Base-by-base conservation (phyloP, 2,113 vertebrate species). In the Siniperca knerii region DNA sequence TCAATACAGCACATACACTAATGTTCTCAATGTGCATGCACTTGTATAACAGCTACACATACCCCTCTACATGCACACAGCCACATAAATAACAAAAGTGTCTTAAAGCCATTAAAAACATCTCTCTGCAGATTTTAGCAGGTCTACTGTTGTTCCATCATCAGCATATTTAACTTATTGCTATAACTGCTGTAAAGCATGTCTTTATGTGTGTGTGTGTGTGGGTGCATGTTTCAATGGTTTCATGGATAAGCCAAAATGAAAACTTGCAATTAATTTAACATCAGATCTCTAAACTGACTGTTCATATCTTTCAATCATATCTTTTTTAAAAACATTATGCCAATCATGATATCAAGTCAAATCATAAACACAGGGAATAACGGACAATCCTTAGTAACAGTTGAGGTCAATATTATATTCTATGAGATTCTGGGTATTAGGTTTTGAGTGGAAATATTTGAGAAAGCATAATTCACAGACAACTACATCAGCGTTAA, bases 71-170 rank as follows among this genome's bases (percentile, higher is more conserved):
- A 69, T 82, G 46, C 18, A 52, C 11, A 9, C 4, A 16, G 13
- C 48, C 67, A 48, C 52, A 67, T 74, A 6, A 68, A 42, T 65
- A 8, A 58, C 6, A 20, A 21, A 70, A 57, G 33, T 46, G 25
- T 69, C 20, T 69, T 37, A 18, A 60, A 60, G 2, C 21, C 12
- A n/a, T 50, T 58, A 15, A 58, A 57, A 60, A 46, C 5, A 18
- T 35, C 13, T 60, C 40, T 71, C 13, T 61, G 23, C 77, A 55
- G 20, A 75, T 85, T 44, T 74, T 12, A 46, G 77, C 46, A 48
- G n/a, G 25, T 29, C 50, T 50, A 21, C 29, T 77, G 46, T 82
- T 70, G 6, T 44, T 73, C 21, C 33, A 71, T 10, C 44, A 20
- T 70, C 78, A 71, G 44, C 44, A 44, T 70, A 6, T 61, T 70